Conservation (phyloP, 2,797 vertebrate species). For the Thunnus albacares region DNA sequence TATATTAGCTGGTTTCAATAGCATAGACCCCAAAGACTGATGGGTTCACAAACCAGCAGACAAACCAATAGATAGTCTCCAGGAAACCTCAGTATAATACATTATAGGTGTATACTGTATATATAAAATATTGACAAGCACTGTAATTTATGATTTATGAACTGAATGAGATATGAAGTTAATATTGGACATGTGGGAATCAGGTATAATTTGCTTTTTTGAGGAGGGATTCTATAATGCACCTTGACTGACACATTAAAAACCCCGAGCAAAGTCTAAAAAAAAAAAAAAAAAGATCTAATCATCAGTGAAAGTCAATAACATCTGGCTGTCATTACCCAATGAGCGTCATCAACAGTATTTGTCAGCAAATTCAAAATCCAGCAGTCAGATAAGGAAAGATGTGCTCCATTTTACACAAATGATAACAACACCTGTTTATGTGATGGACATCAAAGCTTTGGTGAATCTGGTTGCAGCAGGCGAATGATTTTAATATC, state of each 20-base stretch:
- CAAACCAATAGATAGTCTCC: background rate
- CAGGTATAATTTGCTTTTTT: background rate
- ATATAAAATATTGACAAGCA: conserved; percentile 2
- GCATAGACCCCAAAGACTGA: background rate
- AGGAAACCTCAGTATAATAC: background rate
- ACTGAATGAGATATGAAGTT: conserved; percentile 14
- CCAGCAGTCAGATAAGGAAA: background rate
- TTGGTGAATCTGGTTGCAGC: no score
- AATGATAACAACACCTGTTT: background rate
- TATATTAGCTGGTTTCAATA: background rate
- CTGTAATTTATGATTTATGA: background rate
- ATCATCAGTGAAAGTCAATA: background rate
- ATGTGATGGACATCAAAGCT: background rate
- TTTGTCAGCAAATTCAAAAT: background rate
- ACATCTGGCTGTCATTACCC: no score
- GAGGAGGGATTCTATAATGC: background rate
- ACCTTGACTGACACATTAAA: background rate
- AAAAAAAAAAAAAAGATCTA: background rate
- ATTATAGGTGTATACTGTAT: background rate
- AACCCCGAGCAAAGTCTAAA: background rate
- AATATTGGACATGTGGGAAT: background rate
- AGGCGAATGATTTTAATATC: no score
- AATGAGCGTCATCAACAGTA: no score
- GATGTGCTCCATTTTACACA: background rate
- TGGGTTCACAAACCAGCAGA: background rate